Conservation (phyloP, 2,888 invertebrate species). For the Cryptocephalus primarius region DNA sequence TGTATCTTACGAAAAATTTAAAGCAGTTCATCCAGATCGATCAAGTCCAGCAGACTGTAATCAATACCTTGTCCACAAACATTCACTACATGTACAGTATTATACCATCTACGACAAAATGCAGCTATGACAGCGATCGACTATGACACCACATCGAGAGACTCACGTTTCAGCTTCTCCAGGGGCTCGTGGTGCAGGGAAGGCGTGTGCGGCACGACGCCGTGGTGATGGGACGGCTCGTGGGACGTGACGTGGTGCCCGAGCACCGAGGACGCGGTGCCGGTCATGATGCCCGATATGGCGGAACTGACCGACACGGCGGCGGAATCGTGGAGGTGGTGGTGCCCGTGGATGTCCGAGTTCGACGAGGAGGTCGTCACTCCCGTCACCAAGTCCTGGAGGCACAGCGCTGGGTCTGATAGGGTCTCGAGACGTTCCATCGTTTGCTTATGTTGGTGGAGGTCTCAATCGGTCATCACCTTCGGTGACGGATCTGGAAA, state of each 20-base stretch:
- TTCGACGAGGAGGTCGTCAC: slow-evolving; percentile 43
- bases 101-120: no score
- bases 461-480: no score
- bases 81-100: no score
- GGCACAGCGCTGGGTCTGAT: slow-evolving; percentile 59
- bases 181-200: slow-evolving; percentile 56
- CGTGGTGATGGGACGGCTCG: slow-evolving; percentile 46
- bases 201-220: slow-evolving; percentile 48
- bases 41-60: no score
- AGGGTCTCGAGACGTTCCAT: slow-evolving; percentile 61
- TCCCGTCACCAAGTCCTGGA: slow-evolving; percentile 60
- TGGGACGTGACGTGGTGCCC: slow-evolving; percentile 38
- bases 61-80: no score
- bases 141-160: no score
- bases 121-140: no score
- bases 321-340: slow-evolving; percentile 45
- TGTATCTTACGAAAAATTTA: no score
- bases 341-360: slow-evolving; percentile 40
- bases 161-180: slow-evolving; percentile 63
- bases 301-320: slow-evolving; percentile 48
- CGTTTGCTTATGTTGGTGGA: background rate
- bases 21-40: no score
- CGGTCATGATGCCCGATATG: slow-evolving; percentile 47
- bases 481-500: slow-evolving; percentile 3
- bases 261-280: slow-evolving; percentile 37